Conservation (phyloP, 2,888 invertebrate species). For the Nomada goodeniana region DNA sequence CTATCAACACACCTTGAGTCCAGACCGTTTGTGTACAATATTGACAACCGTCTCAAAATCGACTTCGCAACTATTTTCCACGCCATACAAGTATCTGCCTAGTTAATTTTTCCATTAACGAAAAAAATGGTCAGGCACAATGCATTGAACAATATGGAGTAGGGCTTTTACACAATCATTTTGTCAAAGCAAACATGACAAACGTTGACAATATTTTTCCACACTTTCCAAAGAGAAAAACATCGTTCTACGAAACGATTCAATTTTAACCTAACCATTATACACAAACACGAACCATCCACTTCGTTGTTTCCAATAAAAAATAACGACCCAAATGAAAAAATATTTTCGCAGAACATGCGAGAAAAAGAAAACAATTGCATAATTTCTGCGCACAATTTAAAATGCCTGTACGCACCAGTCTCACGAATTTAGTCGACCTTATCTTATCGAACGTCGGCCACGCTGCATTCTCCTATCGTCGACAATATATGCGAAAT, state of each 20-base stretch:
- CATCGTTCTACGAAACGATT: too few species aligned
- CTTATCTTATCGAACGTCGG: constrained; percentile 65
- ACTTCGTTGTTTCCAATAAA: neutral
- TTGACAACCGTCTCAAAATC: constrained; percentile 23
- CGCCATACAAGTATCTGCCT: constrained; percentile 2
- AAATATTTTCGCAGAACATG: too few species aligned
- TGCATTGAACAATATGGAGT: neutral
- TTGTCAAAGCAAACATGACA: neutral
- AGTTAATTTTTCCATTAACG: constrained; percentile 18
- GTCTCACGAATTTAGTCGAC: constrained; percentile 16
- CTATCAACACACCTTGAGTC: neutral
- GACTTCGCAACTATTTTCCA: constrained; percentile 15
- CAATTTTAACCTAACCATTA: too few species aligned
- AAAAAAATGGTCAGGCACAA: neutral
- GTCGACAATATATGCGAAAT: constrained; percentile 12
- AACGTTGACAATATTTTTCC: neutral
- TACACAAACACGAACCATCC: neutral
- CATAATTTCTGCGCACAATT: constrained; percentile 35
- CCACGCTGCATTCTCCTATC: constrained; percentile 45
- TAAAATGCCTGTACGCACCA: constrained; percentile 35
- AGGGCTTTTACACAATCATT: neutral
- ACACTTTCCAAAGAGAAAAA: too few species aligned
- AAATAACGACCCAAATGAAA: too few species aligned
- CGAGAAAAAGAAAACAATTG: constrained; percentile 17
- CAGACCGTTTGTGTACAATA: constrained; percentile 2